Evolutionary conservation across 2,797 vertebrate genomes (phyloP), one percentile per base, ranked within the genome.

Genomic region (Enteromius unitaeniatus): DNA sequence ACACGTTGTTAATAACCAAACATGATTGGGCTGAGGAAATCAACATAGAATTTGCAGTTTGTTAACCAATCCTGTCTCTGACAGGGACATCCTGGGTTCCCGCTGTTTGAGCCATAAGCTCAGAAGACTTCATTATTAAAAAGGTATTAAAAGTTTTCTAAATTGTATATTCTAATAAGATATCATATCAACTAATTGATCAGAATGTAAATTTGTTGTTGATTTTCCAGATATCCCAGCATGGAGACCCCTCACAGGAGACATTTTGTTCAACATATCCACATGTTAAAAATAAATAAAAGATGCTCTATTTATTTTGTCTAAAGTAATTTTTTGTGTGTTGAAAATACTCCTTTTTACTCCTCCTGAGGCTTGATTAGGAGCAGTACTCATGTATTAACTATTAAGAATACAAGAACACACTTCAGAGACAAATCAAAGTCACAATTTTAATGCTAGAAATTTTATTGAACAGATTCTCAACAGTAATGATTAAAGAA

Each of bases 31-130:
- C 34, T 79, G n/a, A 53, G 21, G 51, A 23, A n/a, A 64, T 47
- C 42, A 3, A 9, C 2, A 6, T 28, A 49, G 9, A 34, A 77
- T 42, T 14, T 88, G 5, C 10, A 21, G 49, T 42, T 75, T 67
- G 19, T 37, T 75, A 37, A 62, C 79, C 72, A 42, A 15, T 78
- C 14, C 13, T 3, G 9, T 82, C 2, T 79, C 55, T 84, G 7
- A 65, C 88, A 95, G 94, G 93, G 75, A 6, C 26, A 90, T 15
- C 88, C 90, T 49, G 93, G 90, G 81, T 93, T 95, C 81, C 90
- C 93, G 15, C 92, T 95, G 91, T 95, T 95, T 84, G 93, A 94
- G 86, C 94, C 94, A 13, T 95, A 93, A 85, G 8, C 45, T 53
- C 45, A 67, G 49, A 68, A 67, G 73, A 68, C 40, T 76, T 68